These are phyloP conservation scores for Zonitis immaculata DNA, from an alignment of 2,888 invertebrate genomes.

Conservation along the genomic window DNA sequence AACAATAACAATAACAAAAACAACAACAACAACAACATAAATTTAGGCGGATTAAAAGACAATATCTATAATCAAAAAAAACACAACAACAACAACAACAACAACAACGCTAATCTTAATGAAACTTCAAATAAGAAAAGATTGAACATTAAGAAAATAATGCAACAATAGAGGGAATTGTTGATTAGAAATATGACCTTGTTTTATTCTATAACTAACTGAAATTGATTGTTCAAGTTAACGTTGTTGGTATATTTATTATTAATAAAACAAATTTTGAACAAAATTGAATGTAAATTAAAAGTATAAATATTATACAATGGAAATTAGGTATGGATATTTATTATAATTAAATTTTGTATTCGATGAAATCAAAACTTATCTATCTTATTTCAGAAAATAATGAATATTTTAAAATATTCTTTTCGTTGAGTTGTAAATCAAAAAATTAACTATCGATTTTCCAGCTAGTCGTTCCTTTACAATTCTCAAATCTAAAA, in stretches of 20 bases:
- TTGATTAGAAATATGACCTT: conserved; percentile 14
- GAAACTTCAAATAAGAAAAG: neutral
- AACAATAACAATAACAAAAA: neutral
- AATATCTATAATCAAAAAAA: neutral
- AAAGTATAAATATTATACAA: conserved; percentile 28
- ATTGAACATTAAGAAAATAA: neutral
- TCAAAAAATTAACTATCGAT: neutral
- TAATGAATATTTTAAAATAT: neutral
- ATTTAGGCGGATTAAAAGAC: neutral
- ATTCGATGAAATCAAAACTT: neutral
- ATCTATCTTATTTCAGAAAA: too few species aligned
- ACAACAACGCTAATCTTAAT: neutral
- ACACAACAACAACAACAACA: neutral
- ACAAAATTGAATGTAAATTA: conserved; percentile 21
- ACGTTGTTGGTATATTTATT: conserved; percentile 1
- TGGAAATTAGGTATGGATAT: conserved; percentile 20
- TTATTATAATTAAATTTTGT: neutral
- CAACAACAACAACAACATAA: neutral
- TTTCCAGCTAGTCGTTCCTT: neutral
- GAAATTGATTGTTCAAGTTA: conserved; percentile 8
- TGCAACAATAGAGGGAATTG: neutral
- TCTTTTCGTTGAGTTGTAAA: neutral
- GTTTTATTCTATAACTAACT: conserved; percentile 7
- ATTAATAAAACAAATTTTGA: conserved; percentile 15
- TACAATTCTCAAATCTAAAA: conserved; percentile 3